Evolutionary conservation across 2,797 vertebrate genomes (phyloP).

Genomic region (Acanthurus leucopareius): DNA sequence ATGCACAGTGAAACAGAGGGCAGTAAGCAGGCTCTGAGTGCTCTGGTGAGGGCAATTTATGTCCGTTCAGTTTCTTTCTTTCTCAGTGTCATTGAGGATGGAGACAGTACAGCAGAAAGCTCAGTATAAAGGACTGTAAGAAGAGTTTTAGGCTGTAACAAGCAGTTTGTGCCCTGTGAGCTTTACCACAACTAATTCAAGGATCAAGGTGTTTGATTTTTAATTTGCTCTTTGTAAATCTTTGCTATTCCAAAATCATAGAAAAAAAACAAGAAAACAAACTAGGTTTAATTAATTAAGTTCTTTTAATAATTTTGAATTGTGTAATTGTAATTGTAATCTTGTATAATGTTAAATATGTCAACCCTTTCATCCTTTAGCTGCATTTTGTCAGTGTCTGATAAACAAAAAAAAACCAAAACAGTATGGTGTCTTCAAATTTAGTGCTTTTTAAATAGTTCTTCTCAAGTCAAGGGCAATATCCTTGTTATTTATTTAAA

Average conservation of each 20-base stretch:
- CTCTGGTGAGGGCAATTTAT: conserved; percentile 51
- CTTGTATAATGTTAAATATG: background rate
- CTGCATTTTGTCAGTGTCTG: background rate
- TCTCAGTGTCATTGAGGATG: conserved; percentile 63
- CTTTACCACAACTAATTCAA: background rate
- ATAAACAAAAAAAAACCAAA: too few species aligned
- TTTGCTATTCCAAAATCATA: background rate
- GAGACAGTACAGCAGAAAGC: conserved; percentile 28
- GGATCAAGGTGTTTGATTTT: background rate
- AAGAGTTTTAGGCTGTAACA: conserved; percentile 28
- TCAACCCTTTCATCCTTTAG: background rate
- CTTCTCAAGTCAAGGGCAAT: background rate
- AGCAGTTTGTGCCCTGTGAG: conserved; percentile 1
- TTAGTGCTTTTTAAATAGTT: background rate
- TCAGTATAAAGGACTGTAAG: background rate
- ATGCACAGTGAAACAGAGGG: conserved; percentile 67
- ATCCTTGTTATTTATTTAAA: background rate
- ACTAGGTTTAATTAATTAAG: too few species aligned
- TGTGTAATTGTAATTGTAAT: conserved; percentile 1
- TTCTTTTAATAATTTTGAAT: too few species aligned
- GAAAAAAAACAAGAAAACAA: conserved; percentile 1
- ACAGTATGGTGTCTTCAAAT: background rate
- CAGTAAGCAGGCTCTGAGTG: conserved; percentile 35
- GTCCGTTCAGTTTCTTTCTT: conserved; percentile 33
- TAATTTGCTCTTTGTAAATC: background rate